Conservation (phyloP, 1,140 invertebrate species). For the Drosophila albomicans region DNA sequence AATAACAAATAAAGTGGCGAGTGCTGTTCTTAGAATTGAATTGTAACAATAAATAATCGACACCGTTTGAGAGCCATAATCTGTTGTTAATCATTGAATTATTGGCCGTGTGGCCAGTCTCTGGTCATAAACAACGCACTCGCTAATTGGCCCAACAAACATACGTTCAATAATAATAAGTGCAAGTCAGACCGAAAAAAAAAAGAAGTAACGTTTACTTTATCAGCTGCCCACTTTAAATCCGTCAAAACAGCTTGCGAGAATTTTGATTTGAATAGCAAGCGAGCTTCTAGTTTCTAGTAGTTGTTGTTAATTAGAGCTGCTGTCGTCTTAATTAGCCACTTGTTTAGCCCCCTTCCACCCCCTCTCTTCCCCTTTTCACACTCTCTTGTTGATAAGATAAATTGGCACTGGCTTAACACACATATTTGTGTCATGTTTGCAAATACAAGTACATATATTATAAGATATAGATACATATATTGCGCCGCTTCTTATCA, state of each 20-base stretch:
- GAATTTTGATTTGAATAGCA: background rate
- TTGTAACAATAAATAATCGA: background rate
- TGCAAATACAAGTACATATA: slow-evolving; percentile 22
- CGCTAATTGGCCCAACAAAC: background rate
- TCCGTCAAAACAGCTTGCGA: slow-evolving; percentile 6
- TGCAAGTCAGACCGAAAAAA: slow-evolving; percentile 24
- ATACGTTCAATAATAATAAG: background rate
- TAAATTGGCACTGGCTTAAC: slow-evolving; percentile 42
- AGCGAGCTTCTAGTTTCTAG: background rate
- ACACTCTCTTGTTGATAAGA: slow-evolving; percentile 41
- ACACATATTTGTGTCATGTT: slow-evolving; percentile 37
- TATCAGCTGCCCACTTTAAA: slow-evolving; percentile 12
- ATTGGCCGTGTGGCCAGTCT: slow-evolving; percentile 2
- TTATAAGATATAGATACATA: slow-evolving; percentile 22
- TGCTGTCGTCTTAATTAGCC: slow-evolving; percentile 41
- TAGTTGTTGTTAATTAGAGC: slow-evolving; percentile 40
- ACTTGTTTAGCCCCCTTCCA: slow-evolving; percentile 38
- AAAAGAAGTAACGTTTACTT: background rate
- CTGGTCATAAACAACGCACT: background rate
- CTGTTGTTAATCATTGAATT: slow-evolving; percentile 14
- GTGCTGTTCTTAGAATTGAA: background rate
- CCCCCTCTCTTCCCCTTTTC: background rate
- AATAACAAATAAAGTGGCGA: background rate
- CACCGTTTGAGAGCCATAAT: slow-evolving; percentile 1
- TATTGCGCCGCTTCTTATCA: slow-evolving; percentile 54